Conservation (phyloP, 2,797 vertebrate species). For the Xerus rutilus region DNA sequence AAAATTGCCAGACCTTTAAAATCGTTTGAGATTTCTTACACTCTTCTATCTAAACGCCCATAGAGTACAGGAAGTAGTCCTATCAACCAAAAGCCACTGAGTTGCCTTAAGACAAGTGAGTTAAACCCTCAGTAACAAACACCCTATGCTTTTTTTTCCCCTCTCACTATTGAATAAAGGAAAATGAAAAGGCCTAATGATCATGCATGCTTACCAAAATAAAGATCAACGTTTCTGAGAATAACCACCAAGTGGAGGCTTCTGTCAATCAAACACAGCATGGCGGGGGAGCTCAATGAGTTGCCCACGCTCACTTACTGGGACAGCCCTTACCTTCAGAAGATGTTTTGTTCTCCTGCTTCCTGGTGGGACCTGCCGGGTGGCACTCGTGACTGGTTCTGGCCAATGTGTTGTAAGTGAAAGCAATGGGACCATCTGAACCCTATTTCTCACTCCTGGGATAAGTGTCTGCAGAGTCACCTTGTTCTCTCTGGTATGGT, state of each 20-base stretch:
- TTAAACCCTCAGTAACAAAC: neutral
- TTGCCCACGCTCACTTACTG: fast-evolving
- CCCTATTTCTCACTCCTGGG: neutral
- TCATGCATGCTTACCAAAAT: neutral
- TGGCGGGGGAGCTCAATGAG: fast-evolving
- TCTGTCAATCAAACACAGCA: neutral
- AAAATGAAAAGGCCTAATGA: neutral
- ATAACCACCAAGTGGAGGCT: neutral
- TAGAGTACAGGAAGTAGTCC: neutral
- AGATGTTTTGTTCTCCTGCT: neutral
- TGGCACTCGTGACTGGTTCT: neutral
- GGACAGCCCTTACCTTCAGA: neutral
- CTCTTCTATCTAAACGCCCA: neutral
- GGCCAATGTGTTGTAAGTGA: fast-evolving
- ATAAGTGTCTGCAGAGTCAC: too few species aligned
- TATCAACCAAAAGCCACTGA: neutral
- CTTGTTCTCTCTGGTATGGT: too few species aligned
- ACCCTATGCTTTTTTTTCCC: neutral
- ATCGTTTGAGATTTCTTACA: neutral
- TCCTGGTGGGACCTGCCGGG: neutral
- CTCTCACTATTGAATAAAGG: neutral
- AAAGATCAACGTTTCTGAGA: neutral
- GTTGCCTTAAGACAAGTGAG: too few species aligned
- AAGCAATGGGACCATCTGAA: neutral
- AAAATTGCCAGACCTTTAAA: neutral